Base-by-base conservation (phyloP, 2,113 vertebrate species). In the Bungarus multicinctus region DNA sequence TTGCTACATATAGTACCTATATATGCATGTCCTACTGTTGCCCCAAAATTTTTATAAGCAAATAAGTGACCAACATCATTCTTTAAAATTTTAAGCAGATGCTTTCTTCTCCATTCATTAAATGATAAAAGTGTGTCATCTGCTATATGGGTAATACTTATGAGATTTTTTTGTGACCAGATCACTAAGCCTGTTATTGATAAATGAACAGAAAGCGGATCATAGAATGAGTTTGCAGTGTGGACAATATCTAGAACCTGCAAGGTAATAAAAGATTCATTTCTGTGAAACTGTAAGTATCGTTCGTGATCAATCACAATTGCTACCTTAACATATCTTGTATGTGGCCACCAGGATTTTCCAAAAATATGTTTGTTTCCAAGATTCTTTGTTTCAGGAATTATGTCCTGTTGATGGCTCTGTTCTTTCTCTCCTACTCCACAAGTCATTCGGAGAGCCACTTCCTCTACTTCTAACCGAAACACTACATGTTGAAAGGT, bases 401-500 rank as follows among this genome's bases (percentile, higher is more conserved):
- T 95, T 91, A 34, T 95, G 90, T 91, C 39, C 88, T 18, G 2
- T 47, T 69, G 85, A 88, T 16, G 60, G 12, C 39, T 43, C 47
- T 45, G 87, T 14, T 89, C 34, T 93, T 94, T 86, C 45, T 55
- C 3, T 54, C 60, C 55, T 20, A 89, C 16, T 25, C 53, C 92
- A 86, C 69, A 90, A 87, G 20, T 81, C 14, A 20, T 54, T 0
- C 2, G 39, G 87, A 34, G 3, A 1, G 54, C 69, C 39, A 4
- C 64, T 14, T 85, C 9, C 47, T 53, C 74, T 47, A 95, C 25
- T 93, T 50, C 18, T 92, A 94, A 10, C 16, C 47, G 94, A 90
- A 93, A 95, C 2, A 96, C 53, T 5, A 96, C 92, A 43, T 97
- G 95, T 81, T 97, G 95, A 95, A 95, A 96, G 55, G 50, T 92